A percentile compares a stretch with the other conserved stretches of the same genome.
phyloP scores from a whole-genome alignment of 2,888 invertebrate species.

The Pseudoips prasinana region DNA sequence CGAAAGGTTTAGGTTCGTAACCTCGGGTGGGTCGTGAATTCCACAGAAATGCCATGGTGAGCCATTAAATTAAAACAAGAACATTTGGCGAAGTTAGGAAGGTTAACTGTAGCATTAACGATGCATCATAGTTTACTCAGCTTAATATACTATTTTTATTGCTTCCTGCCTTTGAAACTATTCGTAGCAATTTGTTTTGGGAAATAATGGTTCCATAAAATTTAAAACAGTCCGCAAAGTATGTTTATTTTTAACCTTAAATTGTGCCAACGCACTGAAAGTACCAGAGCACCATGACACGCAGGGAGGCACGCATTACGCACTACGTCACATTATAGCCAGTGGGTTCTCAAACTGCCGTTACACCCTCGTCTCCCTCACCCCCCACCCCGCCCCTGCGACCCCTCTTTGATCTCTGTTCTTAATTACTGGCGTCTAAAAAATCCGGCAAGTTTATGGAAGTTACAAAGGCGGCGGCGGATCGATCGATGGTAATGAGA shows the following conservation, averaged over 20 bases:
- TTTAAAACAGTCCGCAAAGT: not conserved
- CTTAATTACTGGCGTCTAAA: constrained; percentile 35
- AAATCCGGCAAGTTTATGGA: constrained; percentile 33
- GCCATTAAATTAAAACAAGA: not conserved
- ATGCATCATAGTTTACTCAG: constrained; percentile 2
- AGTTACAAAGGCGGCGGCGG: constrained; percentile 26
- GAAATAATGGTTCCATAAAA: not conserved
- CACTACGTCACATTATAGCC: too few species aligned
- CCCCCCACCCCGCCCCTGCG: not conserved
- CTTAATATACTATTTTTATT: not conserved
- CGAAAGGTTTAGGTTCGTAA: too few species aligned
- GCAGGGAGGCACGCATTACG: too few species aligned
- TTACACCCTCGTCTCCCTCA: too few species aligned
- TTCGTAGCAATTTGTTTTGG: constrained; percentile 7
- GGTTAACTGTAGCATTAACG: constrained; percentile 1
- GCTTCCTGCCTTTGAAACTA: constrained; percentile 10
- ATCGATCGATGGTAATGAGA: constrained; percentile 31
- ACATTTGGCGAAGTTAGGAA: not conserved
- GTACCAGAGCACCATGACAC: too few species aligned
- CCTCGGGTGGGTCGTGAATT: too few species aligned
- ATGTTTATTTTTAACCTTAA: too few species aligned
- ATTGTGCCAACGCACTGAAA: too few species aligned
- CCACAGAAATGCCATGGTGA: too few species aligned
- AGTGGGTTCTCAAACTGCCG: too few species aligned
- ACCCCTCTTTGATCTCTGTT: constrained; percentile 33